Base-by-base conservation (phyloP, 2,113 vertebrate genomes). In the Campylomormyrus tamandua region DNA sequence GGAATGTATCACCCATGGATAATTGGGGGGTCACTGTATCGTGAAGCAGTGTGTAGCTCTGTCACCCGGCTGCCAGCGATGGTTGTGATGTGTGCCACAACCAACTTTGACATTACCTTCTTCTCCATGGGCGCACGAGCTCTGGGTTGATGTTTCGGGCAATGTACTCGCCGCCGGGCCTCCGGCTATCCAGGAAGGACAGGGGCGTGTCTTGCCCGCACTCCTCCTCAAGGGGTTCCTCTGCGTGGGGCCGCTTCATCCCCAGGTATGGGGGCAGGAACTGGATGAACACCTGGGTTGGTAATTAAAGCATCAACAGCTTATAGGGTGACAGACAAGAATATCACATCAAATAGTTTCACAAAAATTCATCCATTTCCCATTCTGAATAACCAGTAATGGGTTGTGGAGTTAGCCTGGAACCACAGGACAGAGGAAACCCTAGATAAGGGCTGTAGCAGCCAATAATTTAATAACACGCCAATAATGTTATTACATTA, bases 121-220 rank as follows among this genome's bases (percentile, higher is more conserved):
- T 96, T 91, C 94, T 95, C 95, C 97, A 97, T 4, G 96, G 95
- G 80, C 96, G 91, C n/a, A 98, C 95, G 27, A 97, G 96, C 90
- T 97, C 96, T 10, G 92, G 96, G 89, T 96, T 95, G 74, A 97
- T 95, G 92, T 97, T 97, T 8, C 97, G 95, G 90, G 97, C 95
- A 91, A 98, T 97, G 94, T 98, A 98, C 89, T 98, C 97, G 88
- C 97, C 97, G 27, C 95, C 95, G 0, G 95, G 95, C 58, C 94
- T 94, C 39, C 95, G 92, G 13, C 92, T 91, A 42, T 92, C 91
- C 83, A 93, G 90, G 66, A 49, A 90, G 91, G 89, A 90, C 4
- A 88, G n/a, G 50, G 93, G 93, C 0, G 91, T 88, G 49, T 93
- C 93, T 48, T 93, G 92, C 5, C 66, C 90, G 0, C 94, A 92